Conservation (phyloP, 2,888 invertebrate genomes). For the Bruchidius siliquastri region DNA sequence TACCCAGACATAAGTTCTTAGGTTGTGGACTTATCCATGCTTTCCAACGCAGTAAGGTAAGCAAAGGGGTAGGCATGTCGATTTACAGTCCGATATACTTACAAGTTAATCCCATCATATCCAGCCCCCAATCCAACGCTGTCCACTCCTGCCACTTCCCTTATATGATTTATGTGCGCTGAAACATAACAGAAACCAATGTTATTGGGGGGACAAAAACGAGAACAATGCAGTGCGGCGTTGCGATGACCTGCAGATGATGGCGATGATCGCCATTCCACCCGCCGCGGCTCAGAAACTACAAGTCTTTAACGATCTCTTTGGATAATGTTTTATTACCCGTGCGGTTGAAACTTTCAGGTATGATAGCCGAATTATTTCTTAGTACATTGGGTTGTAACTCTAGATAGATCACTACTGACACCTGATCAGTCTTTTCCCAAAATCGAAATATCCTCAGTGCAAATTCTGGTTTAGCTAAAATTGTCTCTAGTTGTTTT, state of each 20-base stretch:
- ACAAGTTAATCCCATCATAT: conserved; percentile 88
- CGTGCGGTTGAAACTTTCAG: neutral
- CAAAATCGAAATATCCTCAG: too few species aligned
- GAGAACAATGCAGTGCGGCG: neutral
- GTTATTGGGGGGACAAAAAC: conserved; percentile 3
- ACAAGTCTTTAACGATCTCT: neutral
- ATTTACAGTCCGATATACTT: conserved; percentile 50
- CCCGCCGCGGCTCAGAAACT: neutral
- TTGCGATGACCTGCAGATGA: neutral
- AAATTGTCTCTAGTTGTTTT: too few species aligned
- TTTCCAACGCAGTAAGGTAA: too few species aligned
- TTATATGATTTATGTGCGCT: conserved; percentile 89
- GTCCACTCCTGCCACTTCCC: conserved; percentile 79
- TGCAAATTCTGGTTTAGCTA: too few species aligned
- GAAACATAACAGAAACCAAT: conserved; percentile 40
- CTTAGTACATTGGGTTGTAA: too few species aligned
- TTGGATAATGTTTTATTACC: neutral
- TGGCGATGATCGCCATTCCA: neutral
- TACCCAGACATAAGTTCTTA: too few species aligned
- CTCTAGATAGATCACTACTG: too few species aligned
- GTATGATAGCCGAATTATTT: neutral
- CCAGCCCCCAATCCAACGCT: conserved; percentile 85
- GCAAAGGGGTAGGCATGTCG: neutral
- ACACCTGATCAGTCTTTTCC: too few species aligned
- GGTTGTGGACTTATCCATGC: too few species aligned